phyloP scores from a whole-genome alignment of 2,113 vertebrate genomes.

The Syrmaticus mikado region DNA sequence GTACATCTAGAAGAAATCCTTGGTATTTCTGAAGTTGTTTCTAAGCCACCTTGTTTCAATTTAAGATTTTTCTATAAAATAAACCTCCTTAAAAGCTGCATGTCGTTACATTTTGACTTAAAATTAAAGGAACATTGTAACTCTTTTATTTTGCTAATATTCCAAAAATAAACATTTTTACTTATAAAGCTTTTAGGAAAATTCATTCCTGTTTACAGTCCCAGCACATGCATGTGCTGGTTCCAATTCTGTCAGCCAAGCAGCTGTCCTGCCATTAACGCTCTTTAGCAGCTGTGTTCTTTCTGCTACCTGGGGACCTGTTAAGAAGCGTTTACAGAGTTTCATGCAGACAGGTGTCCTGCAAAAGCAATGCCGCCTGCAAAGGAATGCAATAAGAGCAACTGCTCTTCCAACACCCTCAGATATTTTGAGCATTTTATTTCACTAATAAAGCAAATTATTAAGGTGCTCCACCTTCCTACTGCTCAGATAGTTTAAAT shows the following conservation, averaged over 20 bases:
- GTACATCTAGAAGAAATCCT: slow-evolving; percentile 34
- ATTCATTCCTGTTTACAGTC: slow-evolving; percentile 80
- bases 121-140: slow-evolving; percentile 75
- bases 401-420: neutral
- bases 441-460: slow-evolving; percentile 43
- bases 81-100: slow-evolving; percentile 72
- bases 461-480: neutral
- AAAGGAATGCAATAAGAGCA: slow-evolving; percentile 58
- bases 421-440: slow-evolving; percentile 37
- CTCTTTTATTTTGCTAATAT: slow-evolving; percentile 82
- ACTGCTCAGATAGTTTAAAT: neutral
- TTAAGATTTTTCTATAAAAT: slow-evolving; percentile 67
- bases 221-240: slow-evolving; percentile 50
- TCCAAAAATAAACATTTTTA: slow-evolving; percentile 80
- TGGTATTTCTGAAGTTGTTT: slow-evolving; percentile 65
- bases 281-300: slow-evolving; percentile 73
- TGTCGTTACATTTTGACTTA: slow-evolving; percentile 74
- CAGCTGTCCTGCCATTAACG: slow-evolving; percentile 72
- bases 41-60: slow-evolving; percentile 66
- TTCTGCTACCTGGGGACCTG: slow-evolving; percentile 62
- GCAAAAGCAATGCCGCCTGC: slow-evolving; percentile 36
- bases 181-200: slow-evolving; percentile 81
- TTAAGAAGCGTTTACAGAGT: slow-evolving; percentile 55
- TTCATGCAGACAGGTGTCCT: slow-evolving; percentile 73
- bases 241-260: slow-evolving; percentile 81